Conservation (phyloP, 1,140 invertebrate genomes). For the Aplysia californica region DNA sequence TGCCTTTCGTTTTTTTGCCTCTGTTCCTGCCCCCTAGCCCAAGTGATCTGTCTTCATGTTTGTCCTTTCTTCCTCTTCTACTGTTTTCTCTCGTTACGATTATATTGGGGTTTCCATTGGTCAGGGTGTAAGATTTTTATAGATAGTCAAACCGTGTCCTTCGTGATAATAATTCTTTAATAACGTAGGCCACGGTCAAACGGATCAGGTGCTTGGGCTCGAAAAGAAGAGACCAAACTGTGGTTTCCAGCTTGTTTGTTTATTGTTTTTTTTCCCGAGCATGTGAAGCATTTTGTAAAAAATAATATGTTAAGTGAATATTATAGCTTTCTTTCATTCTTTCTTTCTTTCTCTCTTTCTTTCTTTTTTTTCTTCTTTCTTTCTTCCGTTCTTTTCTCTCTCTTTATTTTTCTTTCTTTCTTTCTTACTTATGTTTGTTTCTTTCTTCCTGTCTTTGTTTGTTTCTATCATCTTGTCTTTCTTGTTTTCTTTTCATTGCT, state of each 20-base stretch:
- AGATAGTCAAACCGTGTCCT: no score
- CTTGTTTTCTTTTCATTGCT: no score
- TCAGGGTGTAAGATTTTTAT: no score
- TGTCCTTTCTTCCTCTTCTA: conserved; percentile 10
- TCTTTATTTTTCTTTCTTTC: background rate
- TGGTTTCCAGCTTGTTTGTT: no score
- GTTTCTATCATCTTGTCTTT: background rate
- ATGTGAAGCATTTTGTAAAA: no score
- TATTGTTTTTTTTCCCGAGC: no score
- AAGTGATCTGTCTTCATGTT: background rate
- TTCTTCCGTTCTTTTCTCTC: background rate
- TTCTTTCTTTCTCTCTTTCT: conserved; percentile 19
- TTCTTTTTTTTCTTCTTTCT: background rate
- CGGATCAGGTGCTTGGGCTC: no score
- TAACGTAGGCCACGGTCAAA: no score
- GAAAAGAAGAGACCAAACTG: no score
- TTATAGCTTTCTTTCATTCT: conserved; percentile 12
- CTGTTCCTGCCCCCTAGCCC: background rate
- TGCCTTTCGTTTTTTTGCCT: background rate
- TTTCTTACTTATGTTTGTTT: no score
- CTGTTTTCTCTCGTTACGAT: background rate
- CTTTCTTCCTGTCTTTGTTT: background rate
- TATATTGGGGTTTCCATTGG: no score
- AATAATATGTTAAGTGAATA: background rate
- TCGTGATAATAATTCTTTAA: no score